Conservation (phyloP, 2,888 invertebrate genomes). For the Himalopsyche tibetana region DNA sequence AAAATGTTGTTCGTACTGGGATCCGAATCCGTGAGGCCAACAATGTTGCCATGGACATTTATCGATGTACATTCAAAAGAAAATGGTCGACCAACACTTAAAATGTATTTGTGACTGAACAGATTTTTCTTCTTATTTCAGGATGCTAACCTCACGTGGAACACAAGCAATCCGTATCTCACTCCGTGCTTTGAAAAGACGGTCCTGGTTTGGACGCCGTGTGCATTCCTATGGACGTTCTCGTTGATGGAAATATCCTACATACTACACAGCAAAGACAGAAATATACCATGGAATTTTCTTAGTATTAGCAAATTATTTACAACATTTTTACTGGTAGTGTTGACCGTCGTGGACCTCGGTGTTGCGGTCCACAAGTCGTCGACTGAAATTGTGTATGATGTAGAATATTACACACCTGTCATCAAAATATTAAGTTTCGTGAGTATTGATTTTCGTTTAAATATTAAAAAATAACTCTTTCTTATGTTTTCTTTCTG, state of each 20-base stretch:
- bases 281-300: conserved; percentile 87
- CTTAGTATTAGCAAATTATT: conserved; percentile 84
- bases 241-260: conserved; percentile 86
- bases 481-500: neutral
- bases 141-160: conserved; percentile 88
- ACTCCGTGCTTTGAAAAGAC: conserved; percentile 96
- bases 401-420: conserved; percentile 87
- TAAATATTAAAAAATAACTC: conserved; percentile 12
- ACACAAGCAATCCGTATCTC: conserved; percentile 88
- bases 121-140: conserved; percentile 73
- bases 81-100: no score
- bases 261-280: conserved; percentile 84
- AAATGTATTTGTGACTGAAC: no score
- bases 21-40: no score
- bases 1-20: no score
- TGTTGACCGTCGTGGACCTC: conserved; percentile 83
- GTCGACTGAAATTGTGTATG: conserved; percentile 77
- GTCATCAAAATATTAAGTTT: conserved; percentile 86
- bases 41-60: no score
- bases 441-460: conserved; percentile 79
- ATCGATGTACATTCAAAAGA: no score
- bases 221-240: conserved; percentile 88
- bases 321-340: conserved; percentile 80
- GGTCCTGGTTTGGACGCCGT: conserved; percentile 92
- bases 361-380: conserved; percentile 79